Conservation (phyloP, 2,888 invertebrate species). For the Eulithis testata region DNA sequence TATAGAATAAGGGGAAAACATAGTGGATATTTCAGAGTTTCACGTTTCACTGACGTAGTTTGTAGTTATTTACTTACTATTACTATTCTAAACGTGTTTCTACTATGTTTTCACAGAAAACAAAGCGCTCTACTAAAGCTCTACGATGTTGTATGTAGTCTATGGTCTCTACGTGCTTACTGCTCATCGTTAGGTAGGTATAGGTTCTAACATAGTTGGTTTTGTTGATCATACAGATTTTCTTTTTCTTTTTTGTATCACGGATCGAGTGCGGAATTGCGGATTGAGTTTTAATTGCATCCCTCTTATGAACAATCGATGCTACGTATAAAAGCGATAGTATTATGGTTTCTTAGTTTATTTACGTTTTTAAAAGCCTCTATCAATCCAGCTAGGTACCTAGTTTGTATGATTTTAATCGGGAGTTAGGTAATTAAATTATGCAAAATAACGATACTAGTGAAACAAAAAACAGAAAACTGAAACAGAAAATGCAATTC, state of each 20-base stretch:
- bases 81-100: conserved; percentile 5
- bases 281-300: conserved; percentile 19
- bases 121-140: conserved; percentile 13
- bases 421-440: background rate
- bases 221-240: conserved; percentile 20
- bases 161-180: conserved; percentile 20
- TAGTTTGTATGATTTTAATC: background rate
- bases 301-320: conserved; percentile 7
- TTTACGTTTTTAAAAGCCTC: background rate
- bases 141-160: conserved; percentile 15
- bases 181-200: background rate
- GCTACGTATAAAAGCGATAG: background rate
- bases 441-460: background rate
- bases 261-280: background rate
- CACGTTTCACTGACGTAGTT: background rate
- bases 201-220: background rate
- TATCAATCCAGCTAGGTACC: too few species aligned
- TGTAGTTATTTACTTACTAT: background rate
- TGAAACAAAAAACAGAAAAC: background rate
- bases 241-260: conserved; percentile 7
- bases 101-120: conserved; percentile 16
- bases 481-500: conserved; percentile 1
- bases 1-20: background rate
- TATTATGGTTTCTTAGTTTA: background rate
- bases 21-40: background rate